phyloP scores from a whole-genome alignment of 92 coral and sea anemone species.

The Heteractis magnifica region DNA sequence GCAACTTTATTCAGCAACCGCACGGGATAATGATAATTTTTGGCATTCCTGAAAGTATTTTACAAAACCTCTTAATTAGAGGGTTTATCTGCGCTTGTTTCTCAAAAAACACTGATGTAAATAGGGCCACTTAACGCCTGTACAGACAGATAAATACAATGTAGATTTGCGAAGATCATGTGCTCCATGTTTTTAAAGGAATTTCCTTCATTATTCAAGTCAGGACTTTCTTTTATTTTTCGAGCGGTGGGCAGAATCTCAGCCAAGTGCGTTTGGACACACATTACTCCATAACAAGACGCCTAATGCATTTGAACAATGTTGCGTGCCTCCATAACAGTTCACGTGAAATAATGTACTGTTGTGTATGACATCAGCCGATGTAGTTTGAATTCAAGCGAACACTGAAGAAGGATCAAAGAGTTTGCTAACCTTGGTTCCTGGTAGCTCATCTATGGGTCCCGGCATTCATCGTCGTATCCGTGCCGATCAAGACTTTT shows the following conservation, averaged over 20 bases:
- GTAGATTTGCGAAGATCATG: not conserved
- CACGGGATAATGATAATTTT: too few relatives aligned
- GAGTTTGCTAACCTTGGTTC: too few relatives aligned
- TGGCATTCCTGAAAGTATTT: not conserved
- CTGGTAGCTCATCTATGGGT: too few relatives aligned
- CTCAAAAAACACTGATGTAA: not conserved
- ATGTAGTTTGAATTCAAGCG: too few relatives aligned
- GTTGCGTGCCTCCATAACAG: not conserved
- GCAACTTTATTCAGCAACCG: too few relatives aligned
- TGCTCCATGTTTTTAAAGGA: not conserved
- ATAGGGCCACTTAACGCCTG: not conserved
- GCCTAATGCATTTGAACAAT: not conserved
- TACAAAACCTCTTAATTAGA: not conserved
- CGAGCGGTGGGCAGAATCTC: not conserved
- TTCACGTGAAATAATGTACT: too few relatives aligned
- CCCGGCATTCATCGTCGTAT: too few relatives aligned
- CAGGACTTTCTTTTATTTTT: not conserved
- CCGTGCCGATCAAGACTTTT: too few relatives aligned
- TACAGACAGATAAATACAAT: not conserved
- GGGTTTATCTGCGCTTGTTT: not conserved
- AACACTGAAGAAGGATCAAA: too few relatives aligned
- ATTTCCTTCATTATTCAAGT: not conserved
- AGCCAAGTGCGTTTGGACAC: not conserved
- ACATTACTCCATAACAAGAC: not conserved
- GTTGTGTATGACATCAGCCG: too few relatives aligned